Evolutionary conservation across 2,888 invertebrate species (phyloP).

Genomic region (Allygus modestus): DNA sequence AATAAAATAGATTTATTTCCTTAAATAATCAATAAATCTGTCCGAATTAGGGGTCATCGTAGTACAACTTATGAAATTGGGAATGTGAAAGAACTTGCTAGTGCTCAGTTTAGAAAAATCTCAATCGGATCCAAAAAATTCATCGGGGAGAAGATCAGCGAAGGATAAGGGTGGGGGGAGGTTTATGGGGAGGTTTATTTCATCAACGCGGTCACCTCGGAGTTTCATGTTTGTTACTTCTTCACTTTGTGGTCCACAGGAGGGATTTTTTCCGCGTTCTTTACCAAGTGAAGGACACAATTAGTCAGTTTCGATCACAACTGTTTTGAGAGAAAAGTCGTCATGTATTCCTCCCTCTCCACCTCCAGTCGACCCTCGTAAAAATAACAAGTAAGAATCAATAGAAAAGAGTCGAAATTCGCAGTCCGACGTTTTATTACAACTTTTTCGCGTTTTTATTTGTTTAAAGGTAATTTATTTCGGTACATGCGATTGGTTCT

Average conservation of each 20-base stretch:
- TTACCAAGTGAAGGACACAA: not conserved
- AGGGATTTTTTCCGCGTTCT: not conserved
- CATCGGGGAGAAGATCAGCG: slow-evolving; percentile 26
- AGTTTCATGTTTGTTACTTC: not conserved
- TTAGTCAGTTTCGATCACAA: not conserved
- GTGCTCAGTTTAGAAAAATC: not conserved
- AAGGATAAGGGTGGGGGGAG: not conserved
- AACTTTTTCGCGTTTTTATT: slow-evolving; percentile 56
- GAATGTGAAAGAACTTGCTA: too few species aligned
- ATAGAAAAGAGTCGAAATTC: slow-evolving; percentile 55
- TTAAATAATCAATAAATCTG: too few species aligned
- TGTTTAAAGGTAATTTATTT: slow-evolving; percentile 59
- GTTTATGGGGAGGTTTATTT: slow-evolving; percentile 27
- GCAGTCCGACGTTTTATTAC: slow-evolving; percentile 54
- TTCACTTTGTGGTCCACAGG: not conserved
- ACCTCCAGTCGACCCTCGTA: not conserved
- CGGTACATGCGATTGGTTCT: slow-evolving; percentile 56
- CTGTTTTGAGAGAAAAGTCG: not conserved
- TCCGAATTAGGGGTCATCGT: too few species aligned
- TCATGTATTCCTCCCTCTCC: not conserved
- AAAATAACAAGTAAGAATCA: slow-evolving; percentile 51
- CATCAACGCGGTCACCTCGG: slow-evolving; percentile 22
- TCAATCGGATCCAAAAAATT: slow-evolving; percentile 1
- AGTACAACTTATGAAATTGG: too few species aligned
- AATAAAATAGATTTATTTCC: too few species aligned